Evolutionary conservation across 2,113 vertebrate species (phyloP).

Genomic region (Rousettus leschenaultii): DNA sequence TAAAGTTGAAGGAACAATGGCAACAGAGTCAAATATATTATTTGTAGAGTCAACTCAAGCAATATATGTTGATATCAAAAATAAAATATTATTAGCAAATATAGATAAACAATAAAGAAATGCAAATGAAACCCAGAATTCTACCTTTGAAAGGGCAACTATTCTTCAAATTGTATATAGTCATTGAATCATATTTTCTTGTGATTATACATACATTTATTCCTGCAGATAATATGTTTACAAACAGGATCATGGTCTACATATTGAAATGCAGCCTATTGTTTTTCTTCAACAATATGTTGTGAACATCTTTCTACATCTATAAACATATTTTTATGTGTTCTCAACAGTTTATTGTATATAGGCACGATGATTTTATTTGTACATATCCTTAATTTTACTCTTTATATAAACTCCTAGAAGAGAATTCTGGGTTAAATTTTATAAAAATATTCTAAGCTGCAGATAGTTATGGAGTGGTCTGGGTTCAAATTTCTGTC

Average conservation of each 20-base stretch:
- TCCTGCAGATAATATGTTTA: neutral
- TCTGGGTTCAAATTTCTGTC: neutral
- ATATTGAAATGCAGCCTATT: neutral
- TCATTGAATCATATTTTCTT: neutral
- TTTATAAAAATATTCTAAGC: neutral
- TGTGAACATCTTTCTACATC: neutral
- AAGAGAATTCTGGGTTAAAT: neutral
- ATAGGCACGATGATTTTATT: neutral
- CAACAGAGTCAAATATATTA: neutral
- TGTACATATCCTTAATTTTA: neutral
- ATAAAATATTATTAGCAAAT: neutral
- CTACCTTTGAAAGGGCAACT: neutral
- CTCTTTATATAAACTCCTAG: neutral
- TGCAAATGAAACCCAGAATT: neutral
- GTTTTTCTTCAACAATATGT: neutral
- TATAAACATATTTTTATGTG: neutral
- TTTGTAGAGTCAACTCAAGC: neutral
- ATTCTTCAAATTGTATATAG: neutral
- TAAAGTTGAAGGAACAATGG: neutral
- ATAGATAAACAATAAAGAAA: neutral
- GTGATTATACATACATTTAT: neutral
- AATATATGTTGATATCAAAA: neutral
- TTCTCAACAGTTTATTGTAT: neutral
- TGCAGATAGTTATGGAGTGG: neutral
- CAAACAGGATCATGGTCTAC: neutral